Percentiles rank a stretch among this genome's conserved stretches.
These are phyloP conservation scores for Beris chalybata DNA, from an alignment of 2,888 invertebrate genomes.

Conservation along the genomic window DNA sequence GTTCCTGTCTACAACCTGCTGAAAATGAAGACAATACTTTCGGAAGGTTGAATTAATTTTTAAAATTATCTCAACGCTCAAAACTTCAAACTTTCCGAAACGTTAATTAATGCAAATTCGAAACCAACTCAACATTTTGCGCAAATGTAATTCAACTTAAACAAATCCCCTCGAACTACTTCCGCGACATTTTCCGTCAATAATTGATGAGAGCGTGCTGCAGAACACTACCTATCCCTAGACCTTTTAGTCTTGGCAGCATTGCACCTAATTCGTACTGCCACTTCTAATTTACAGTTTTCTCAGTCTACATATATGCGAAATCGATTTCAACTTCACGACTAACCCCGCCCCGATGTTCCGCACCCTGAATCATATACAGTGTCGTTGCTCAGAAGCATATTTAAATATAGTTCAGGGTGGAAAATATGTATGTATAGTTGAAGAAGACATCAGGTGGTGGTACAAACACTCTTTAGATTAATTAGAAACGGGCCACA, in stretches of 20 bases:
- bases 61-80: too few relatives aligned
- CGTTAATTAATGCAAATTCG: too few relatives aligned
- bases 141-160: constrained; percentile 17
- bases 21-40: too few relatives aligned
- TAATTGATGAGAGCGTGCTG: constrained; percentile 20
- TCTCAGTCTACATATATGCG: constrained; percentile 6
- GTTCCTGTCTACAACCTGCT: too few relatives aligned
- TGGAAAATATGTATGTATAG: constrained; percentile 3
- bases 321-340: constrained; percentile 22
- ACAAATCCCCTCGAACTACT: constrained; percentile 22
- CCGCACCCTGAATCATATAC: constrained; percentile 2
- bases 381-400: neutral
- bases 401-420: neutral
- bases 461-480: constrained; percentile 30
- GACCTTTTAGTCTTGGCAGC: neutral
- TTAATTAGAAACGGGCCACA: constrained; percentile 34
- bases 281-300: constrained; percentile 23
- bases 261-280: constrained; percentile 10
- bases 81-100: too few relatives aligned
- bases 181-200: constrained; percentile 28
- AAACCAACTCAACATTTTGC: neutral
- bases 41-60: too few relatives aligned
- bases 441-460: constrained; percentile 26
- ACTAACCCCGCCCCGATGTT: neutral
- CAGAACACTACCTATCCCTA: neutral